These are phyloP conservation scores for Eurystomus glaucurus DNA, from an alignment of 2,797 vertebrate genomes.

Conservation along the genomic window DNA sequence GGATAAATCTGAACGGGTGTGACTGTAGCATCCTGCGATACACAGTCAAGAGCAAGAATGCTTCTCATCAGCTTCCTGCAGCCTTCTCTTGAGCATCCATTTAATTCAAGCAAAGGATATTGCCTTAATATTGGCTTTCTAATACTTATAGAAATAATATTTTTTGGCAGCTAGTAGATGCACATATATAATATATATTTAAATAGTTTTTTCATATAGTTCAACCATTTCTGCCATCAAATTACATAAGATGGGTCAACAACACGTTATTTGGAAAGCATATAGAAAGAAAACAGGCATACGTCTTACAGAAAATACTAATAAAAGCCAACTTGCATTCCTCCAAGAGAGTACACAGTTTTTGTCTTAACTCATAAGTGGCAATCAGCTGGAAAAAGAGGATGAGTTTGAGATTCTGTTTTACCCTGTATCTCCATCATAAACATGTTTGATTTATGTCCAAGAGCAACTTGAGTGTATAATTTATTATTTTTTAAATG, in stretches of 20 bases:
- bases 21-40: neutral
- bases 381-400: neutral
- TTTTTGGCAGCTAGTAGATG: neutral
- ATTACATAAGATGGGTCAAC: neutral
- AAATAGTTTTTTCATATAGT: neutral
- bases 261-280: neutral
- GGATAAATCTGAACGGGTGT: neutral
- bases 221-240: neutral
- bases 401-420: neutral
- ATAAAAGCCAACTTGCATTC: neutral
- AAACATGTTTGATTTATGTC: neutral
- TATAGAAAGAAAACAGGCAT: neutral
- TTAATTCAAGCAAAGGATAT: neutral
- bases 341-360: neutral
- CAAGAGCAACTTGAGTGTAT: neutral
- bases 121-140: neutral
- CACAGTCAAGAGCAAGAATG: neutral
- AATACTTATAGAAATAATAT: neutral
- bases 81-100: neutral
- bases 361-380: accelerated
- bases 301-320: neutral
- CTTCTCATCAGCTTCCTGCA: neutral
- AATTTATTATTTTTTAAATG: neutral
- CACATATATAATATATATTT: neutral
- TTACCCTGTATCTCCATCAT: neutral